phyloP scores from a whole-genome alignment of 2,113 vertebrate genomes.

The Haemorhous mexicanus region DNA sequence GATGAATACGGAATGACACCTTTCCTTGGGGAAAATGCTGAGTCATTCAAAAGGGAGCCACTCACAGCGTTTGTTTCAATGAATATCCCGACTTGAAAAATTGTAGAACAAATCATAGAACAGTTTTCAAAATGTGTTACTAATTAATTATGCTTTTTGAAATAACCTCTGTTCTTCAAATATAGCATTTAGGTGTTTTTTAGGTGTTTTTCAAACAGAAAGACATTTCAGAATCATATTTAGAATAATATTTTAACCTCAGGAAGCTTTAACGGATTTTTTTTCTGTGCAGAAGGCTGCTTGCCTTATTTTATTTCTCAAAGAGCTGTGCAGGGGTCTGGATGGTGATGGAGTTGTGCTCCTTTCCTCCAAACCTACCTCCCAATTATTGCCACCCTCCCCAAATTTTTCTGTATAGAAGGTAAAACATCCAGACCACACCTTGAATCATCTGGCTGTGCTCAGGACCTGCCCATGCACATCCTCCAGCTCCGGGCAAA shows the following conservation, averaged over 20 bases:
- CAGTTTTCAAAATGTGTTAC: background rate
- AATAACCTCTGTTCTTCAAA: background rate
- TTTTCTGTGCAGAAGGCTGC: background rate
- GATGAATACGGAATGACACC: background rate
- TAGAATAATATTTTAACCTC: background rate
- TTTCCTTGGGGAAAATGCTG: background rate
- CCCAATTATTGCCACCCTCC: background rate
- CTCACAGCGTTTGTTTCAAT: background rate
- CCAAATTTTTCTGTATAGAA: background rate
- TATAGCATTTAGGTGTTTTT: background rate
- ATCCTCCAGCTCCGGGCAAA: background rate
- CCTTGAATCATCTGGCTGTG: rapidly evolving
- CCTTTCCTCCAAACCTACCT: background rate
- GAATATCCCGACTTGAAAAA: background rate
- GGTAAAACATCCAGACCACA: background rate
- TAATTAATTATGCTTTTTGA: background rate
- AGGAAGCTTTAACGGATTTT: background rate
- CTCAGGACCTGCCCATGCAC: background rate
- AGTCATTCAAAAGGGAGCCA: background rate
- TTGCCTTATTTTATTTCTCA: background rate
- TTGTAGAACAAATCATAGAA: background rate
- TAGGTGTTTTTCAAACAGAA: background rate
- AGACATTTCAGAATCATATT: background rate
- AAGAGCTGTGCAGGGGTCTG: background rate
- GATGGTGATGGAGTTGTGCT: background rate